phyloP scores from a whole-genome alignment of 2,888 invertebrate genomes.

The Eupithecia subfuscata region DNA sequence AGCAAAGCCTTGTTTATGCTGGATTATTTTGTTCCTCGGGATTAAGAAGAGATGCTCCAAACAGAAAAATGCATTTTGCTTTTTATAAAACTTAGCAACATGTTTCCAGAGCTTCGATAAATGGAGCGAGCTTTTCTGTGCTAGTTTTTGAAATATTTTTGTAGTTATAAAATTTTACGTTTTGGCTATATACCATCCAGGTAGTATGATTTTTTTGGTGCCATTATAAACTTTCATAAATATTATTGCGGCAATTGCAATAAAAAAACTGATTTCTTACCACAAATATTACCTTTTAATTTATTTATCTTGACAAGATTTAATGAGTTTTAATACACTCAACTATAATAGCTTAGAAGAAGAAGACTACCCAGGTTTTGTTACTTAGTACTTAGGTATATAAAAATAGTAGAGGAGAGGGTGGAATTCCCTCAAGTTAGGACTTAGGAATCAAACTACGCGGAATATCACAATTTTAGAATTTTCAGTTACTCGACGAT shows the following conservation, averaged over 20 bases:
- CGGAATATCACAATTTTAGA: too few species aligned
- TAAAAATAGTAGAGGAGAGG: too few species aligned
- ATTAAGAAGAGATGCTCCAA: neutral
- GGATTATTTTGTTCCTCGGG: neutral
- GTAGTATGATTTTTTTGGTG: neutral
- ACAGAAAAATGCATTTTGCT: constrained; percentile 4
- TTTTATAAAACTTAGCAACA: neutral
- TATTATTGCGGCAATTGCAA: too few species aligned
- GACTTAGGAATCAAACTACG: too few species aligned
- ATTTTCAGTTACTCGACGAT: too few species aligned
- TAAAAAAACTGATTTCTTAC: too few species aligned
- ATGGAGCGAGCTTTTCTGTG: neutral
- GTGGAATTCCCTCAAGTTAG: too few species aligned
- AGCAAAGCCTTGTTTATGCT: constrained; percentile 20
- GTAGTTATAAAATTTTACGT: neutral
- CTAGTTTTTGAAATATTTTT: neutral
- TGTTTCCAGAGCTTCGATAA: neutral
- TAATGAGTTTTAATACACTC: neutral
- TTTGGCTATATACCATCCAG: neutral
- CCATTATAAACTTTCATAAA: neutral
- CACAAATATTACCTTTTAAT: too few species aligned
- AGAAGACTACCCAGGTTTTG: too few species aligned
- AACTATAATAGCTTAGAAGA: neutral
- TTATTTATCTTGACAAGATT: too few species aligned
- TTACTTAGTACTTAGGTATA: too few species aligned